Conservation (phyloP, 1,140 invertebrate species). For the Penaeus vannamei region DNA sequence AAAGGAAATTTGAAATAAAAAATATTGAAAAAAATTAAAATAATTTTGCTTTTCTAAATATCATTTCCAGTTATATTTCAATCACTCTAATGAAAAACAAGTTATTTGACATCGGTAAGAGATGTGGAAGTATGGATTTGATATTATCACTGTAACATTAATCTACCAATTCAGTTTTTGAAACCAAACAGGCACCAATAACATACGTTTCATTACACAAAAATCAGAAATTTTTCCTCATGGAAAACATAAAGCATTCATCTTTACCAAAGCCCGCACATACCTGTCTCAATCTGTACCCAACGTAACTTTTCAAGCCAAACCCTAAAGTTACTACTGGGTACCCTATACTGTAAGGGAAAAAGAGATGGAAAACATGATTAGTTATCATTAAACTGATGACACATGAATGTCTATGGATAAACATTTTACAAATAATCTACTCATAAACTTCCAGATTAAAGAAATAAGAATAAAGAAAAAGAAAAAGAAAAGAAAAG, state of each 20-base stretch:
- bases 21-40: constrained; percentile 9
- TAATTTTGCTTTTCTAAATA: not conserved
- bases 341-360: constrained; percentile 89
- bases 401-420: not conserved
- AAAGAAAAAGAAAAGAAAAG: too few species aligned
- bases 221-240: too few species aligned
- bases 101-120: too few species aligned
- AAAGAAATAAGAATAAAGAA: too few species aligned
- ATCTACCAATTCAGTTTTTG: too few species aligned
- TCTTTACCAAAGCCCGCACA: constrained; percentile 72
- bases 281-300: constrained; percentile 85
- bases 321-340: constrained; percentile 97
- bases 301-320: constrained; percentile 95
- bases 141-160: too few species aligned
- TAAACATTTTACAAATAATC: not conserved
- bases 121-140: too few species aligned
- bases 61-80: not conserved
- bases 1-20: constrained; percentile 47
- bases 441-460: not conserved
- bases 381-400: not conserved
- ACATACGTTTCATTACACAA: too few species aligned
- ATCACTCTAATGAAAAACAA: too few species aligned
- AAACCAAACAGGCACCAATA: too few species aligned
- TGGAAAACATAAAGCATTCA: too few species aligned
- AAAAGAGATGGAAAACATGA: constrained; percentile 11